phyloP scores from a whole-genome alignment of 2,797 vertebrate species.

The Yasuhikotakia modesta region DNA sequence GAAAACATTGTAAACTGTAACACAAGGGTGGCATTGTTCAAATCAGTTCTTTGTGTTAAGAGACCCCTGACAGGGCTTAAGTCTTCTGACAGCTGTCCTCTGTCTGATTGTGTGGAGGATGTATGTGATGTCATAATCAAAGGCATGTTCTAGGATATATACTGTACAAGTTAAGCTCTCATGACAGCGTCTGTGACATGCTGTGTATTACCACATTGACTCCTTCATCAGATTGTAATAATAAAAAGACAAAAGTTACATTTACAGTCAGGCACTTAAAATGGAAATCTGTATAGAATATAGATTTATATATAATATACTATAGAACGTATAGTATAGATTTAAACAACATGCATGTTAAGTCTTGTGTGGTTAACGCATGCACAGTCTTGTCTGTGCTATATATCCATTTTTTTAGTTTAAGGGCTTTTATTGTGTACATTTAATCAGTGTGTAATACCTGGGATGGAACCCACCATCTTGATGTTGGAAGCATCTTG shows the following conservation, averaged over 20 bases:
- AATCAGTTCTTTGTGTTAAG: conserved; percentile 7
- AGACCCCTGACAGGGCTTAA: conserved; percentile 6
- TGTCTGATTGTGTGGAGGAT: not conserved
- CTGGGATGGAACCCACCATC: not conserved
- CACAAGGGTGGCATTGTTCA: conserved; percentile 7
- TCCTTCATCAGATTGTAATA: not conserved
- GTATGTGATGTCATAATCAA: conserved; percentile 10
- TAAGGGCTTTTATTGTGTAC: not conserved
- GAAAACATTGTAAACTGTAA: conserved; percentile 10
- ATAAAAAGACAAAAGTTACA: not conserved
- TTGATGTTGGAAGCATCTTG: not conserved
- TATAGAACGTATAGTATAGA: too few species aligned
- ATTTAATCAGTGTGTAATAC: not conserved
- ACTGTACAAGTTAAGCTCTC: not conserved
- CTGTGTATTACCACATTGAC: not conserved
- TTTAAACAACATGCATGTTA: too few species aligned
- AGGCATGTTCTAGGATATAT: not conserved
- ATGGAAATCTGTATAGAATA: not conserved
- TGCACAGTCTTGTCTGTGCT: too few species aligned
- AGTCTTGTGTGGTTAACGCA: too few species aligned
- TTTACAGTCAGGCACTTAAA: not conserved
- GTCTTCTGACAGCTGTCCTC: not conserved
- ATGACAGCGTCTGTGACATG: not conserved
- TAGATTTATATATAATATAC: too few species aligned
- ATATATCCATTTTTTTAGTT: too few species aligned